Evolutionary conservation across 37 sponge, comb jelly and placozoan species (phyloP).

Genomic region (Tethya wilhelma): DNA sequence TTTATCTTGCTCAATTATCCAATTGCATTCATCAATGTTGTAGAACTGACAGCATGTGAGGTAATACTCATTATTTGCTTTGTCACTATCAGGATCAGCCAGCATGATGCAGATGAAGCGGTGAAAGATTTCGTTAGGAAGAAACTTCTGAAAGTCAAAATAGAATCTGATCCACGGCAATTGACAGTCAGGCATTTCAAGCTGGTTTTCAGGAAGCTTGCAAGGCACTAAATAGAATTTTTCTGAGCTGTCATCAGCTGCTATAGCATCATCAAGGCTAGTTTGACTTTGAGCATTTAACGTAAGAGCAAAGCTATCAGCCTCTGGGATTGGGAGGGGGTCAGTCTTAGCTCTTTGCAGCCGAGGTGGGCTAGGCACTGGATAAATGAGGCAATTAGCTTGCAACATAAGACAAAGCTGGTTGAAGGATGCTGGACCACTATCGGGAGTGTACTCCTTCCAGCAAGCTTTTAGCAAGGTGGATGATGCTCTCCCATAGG

Average conservation of each 20-base stretch:
- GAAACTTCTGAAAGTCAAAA: conserved; percentile 54
- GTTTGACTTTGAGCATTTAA: too few relatives aligned
- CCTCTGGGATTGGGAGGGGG: too few relatives aligned
- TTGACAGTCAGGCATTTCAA: background rate
- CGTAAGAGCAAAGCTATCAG: too few relatives aligned
- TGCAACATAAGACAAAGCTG: conserved; percentile 45
- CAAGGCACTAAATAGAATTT: conserved; percentile 30
- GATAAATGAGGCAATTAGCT: conserved; percentile 54
- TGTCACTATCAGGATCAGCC: background rate
- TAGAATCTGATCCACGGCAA: conserved; percentile 27
- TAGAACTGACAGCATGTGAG: background rate
- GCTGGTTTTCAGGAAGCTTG: conserved; percentile 11
- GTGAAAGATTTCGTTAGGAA: conserved; percentile 61
- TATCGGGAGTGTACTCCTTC: conserved; percentile 5
- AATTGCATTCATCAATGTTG: background rate
- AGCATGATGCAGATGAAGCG: conserved; percentile 34
- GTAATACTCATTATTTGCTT: background rate
- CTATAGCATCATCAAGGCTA: too few relatives aligned
- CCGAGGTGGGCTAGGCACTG: background rate
- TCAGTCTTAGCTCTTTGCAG: too few relatives aligned
- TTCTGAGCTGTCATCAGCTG: background rate
- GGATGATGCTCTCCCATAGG: conserved; percentile 1
- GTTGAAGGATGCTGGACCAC: background rate
- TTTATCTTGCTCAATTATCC: conserved; percentile 8
- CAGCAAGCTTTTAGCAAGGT: conserved; percentile 18